Evolutionary conservation across 2,113 vertebrate genomes (phyloP).

Genomic region (Tautogolabrus adspersus): DNA sequence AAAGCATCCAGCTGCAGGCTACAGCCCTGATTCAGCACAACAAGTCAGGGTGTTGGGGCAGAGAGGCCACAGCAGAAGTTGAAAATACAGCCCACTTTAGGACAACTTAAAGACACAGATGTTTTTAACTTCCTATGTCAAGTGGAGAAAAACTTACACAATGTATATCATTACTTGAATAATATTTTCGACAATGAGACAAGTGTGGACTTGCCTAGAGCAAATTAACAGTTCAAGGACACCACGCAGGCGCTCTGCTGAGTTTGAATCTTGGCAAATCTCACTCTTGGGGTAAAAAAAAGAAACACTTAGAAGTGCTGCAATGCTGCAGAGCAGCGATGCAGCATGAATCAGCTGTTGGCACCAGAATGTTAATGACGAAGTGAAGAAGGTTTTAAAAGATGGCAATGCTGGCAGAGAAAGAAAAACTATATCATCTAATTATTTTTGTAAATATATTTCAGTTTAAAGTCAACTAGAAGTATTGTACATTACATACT

Average conservation of each 20-base stretch:
- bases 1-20: conserved; percentile 88
- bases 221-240: conserved; percentile 24
- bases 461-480: not conserved
- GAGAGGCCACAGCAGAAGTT: conserved; percentile 80
- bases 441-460: not conserved
- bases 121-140: not conserved
- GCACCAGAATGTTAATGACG: conserved; percentile 51
- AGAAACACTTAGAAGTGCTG: conserved; percentile 54
- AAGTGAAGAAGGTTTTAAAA: conserved; percentile 39
- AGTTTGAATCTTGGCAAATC: conserved; percentile 64
- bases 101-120: not conserved
- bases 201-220: not conserved
- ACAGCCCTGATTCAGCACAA: conserved; percentile 89
- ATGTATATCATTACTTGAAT: no score
- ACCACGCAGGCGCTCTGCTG: conserved; percentile 9
- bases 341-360: conserved; percentile 84
- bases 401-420: not conserved
- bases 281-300: conserved; percentile 4
- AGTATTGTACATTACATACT: not conserved
- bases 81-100: conserved; percentile 30
- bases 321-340: conserved; percentile 68
- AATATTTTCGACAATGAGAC: not conserved
- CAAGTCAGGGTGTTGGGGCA: conserved; percentile 68
- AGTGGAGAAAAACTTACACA: not conserved
- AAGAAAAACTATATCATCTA: not conserved